Evolutionary conservation across 2,888 invertebrate genomes (phyloP).

Genomic region (Synergus umbraculus): DNA sequence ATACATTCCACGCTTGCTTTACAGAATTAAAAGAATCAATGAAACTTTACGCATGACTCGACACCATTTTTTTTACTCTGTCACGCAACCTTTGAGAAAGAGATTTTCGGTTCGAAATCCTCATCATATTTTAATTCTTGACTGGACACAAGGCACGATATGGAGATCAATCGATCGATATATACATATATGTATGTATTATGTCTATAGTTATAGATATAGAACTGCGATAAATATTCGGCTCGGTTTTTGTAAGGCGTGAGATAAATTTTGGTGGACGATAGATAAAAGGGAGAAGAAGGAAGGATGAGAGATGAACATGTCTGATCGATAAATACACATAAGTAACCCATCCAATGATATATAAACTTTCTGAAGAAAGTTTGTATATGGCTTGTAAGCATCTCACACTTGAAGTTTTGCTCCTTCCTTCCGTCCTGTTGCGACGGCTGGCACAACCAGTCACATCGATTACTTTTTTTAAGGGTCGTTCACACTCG

Average conservation of each 20-base stretch:
- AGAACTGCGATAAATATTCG: neutral
- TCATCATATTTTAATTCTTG: neutral
- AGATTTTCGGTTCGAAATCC: neutral
- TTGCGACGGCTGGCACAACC: neutral
- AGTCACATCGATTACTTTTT: conserved; percentile 11
- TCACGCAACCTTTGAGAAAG: neutral
- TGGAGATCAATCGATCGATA: neutral
- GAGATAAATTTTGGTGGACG: neutral
- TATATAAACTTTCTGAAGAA: neutral
- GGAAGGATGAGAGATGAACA: neutral
- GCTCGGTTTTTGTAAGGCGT: neutral
- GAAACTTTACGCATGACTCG: neutral
- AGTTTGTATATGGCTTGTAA: neutral
- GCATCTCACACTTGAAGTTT: neutral
- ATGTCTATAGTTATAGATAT: no score
- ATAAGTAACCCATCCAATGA: neutral
- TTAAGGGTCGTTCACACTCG: conserved; percentile 8
- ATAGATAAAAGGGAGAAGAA: neutral
- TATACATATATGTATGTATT: no score
- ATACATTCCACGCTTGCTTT: neutral
- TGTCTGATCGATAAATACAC: neutral
- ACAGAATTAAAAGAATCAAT: neutral
- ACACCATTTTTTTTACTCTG: neutral
- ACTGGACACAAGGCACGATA: neutral
- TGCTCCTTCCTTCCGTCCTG: neutral